These are phyloP conservation scores for Torymus tubicola DNA, from an alignment of 2,888 invertebrate genomes.

Conservation along the genomic window DNA sequence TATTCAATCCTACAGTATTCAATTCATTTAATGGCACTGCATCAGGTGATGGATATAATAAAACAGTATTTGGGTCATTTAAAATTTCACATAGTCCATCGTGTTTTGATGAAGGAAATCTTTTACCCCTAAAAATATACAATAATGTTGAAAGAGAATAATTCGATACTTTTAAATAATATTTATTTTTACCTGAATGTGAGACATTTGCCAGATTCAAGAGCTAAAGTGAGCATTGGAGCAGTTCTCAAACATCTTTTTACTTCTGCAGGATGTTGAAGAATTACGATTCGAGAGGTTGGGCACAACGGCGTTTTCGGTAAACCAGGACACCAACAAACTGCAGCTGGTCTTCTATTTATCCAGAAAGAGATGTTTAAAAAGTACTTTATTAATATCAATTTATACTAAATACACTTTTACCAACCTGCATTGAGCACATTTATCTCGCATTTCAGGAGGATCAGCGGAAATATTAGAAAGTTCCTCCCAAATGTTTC, in stretches of 20 bases:
- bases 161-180: conserved; percentile 17
- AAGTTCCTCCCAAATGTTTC: conserved; percentile 83
- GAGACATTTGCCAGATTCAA: conserved; percentile 86
- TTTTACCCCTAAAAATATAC: conserved; percentile 86
- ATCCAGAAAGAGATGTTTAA: conserved; percentile 17
- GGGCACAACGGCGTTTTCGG: conserved; percentile 84
- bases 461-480: conserved; percentile 87
- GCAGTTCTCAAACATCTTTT: conserved; percentile 92
- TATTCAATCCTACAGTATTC: conserved; percentile 73
- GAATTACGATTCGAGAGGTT: conserved; percentile 85
- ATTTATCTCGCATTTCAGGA: conserved; percentile 84
- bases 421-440: conserved; percentile 85
- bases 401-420: neutral
- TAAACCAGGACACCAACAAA: conserved; percentile 94
- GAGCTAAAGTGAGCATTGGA: conserved; percentile 89
- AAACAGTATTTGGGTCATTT: conserved; percentile 82
- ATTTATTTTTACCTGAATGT: conserved; percentile 69
- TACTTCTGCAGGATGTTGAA: conserved; percentile 96
- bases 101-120: conserved; percentile 85
- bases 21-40: conserved; percentile 83
- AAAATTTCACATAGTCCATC: conserved; percentile 83
- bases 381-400: neutral
- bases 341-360: conserved; percentile 86
- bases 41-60: conserved; percentile 88
- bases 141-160: neutral